These are phyloP conservation scores for Pelmatolapia mariae DNA, from an alignment of 2,113 vertebrate genomes.

Conservation along the genomic window DNA sequence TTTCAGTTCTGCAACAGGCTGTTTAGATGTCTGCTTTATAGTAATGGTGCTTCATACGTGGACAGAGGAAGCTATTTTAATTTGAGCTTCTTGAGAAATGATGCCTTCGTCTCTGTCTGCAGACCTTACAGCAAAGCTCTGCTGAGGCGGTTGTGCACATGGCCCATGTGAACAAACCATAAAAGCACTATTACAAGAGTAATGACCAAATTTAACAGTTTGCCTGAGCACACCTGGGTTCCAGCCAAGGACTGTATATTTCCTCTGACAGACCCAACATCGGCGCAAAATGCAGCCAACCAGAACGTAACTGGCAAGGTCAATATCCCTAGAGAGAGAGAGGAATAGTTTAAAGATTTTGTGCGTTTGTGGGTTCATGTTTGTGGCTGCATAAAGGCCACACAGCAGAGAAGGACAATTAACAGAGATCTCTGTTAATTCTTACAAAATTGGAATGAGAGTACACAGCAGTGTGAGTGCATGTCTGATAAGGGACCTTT, in stretches of 20 bases:
- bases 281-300: slow-evolving; percentile 40
- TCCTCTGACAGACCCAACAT: slow-evolving; percentile 52
- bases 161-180: slow-evolving; percentile 54
- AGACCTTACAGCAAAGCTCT: slow-evolving; percentile 37
- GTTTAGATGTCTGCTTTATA: background rate
- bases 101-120: slow-evolving; percentile 34
- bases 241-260: slow-evolving; percentile 59
- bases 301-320: slow-evolving; percentile 52
- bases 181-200: slow-evolving; percentile 64
- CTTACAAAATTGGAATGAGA: background rate
- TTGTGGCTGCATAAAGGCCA: slow-evolving; percentile 22
- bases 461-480: background rate
- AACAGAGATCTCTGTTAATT: background rate
- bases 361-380: slow-evolving; percentile 35
- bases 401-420: background rate
- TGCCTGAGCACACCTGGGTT: slow-evolving; percentile 67
- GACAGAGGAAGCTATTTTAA: slow-evolving; percentile 28
- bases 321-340: slow-evolving; percentile 51
- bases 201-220: slow-evolving; percentile 73
- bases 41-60: background rate
- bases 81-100: slow-evolving; percentile 43
- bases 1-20: background rate
- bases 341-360: slow-evolving; percentile 15
- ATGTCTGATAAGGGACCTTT: background rate
- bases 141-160: slow-evolving; percentile 30